A percentile compares a stretch with the other conserved stretches of the same genome.
These are phyloP conservation scores for Zele albiditarsus DNA, from an alignment of 2,888 invertebrate genomes.

Conservation along the genomic window DNA sequence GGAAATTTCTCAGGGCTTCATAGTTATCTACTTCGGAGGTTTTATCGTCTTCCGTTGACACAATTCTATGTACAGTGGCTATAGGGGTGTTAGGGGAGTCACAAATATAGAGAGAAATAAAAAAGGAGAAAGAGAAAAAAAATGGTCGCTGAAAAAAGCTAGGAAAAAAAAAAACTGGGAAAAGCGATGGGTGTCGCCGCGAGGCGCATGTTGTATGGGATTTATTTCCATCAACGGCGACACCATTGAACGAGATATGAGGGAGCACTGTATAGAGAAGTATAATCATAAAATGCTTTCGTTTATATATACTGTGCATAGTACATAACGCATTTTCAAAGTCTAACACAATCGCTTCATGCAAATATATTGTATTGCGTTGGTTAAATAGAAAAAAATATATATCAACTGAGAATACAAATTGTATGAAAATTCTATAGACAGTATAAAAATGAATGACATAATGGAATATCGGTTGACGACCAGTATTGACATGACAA, in stretches of 20 bases:
- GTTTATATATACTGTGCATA: neutral
- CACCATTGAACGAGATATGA: slow-evolving; percentile 15
- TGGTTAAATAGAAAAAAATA: neutral
- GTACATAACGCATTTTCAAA: neutral
- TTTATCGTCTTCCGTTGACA: slow-evolving; percentile 7
- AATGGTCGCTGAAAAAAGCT: neutral
- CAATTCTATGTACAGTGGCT: slow-evolving; percentile 9
- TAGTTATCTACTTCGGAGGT: slow-evolving; percentile 13
- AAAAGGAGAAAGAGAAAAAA: neutral
- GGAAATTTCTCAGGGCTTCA: slow-evolving; percentile 9
- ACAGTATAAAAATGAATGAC: neutral
- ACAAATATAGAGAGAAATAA: neutral
- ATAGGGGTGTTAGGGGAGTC: neutral
- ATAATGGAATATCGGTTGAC: neutral
- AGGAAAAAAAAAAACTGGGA: neutral
- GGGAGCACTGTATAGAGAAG: neutral
- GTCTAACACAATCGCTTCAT: neutral
- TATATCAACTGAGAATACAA: neutral
- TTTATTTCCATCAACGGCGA: slow-evolving; percentile 18
- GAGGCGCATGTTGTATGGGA: slow-evolving; percentile 2
- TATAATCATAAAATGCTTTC: neutral
- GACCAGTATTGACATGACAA: neutral
- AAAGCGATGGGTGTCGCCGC: slow-evolving; percentile 5
- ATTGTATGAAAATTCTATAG: neutral
- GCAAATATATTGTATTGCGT: neutral